Base-by-base conservation (phyloP, 2,888 invertebrate genomes). In the Macrosiphum euphorbiae region DNA sequence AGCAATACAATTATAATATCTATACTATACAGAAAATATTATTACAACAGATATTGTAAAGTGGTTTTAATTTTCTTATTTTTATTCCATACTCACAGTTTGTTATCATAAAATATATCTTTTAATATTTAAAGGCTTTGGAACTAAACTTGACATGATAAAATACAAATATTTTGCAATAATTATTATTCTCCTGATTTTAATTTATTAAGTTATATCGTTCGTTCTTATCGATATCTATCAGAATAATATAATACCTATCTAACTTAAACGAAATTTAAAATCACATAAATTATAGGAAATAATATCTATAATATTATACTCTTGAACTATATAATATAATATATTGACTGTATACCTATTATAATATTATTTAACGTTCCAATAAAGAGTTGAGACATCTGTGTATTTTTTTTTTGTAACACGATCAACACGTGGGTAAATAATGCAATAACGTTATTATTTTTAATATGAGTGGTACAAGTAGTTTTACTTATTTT, bases 401-500 rank as follows among this genome's bases (percentile, higher is more conserved):
- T 88, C 41, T 92, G 88, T 88, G 88, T 92, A 52, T 88, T 84
- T 92, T 90, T 90, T 89, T 44, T 61, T 67, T 92, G 10, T 91
- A 89, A 85, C 85, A 61, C 44, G 61, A 92, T 90, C 89, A 85
- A 93, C 93, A 93, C 89, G 85, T 93, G 93, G 58, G 89, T 93
- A 93, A 93, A 93, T 93, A 93, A 93, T 47, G 92, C 88, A 88
- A 92, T 92, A 92, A 88, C 88, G 50, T 67, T 67, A 88, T 92
- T 88, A 61, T 92, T 91, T 91, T 92, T 92, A 92, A 88, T 92
- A 61, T 67, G 41, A 28, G 35, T 87, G 55, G 44, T 92, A 78
- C 61, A 88, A 88, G 92, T 92, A 92, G 26, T 85, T 50, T n/a
- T 87, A 89, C 11, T 58, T 52, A 61, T 58, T 41, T 86, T 67